These are phyloP conservation scores for Parapristionchus giblindavisi DNA, from an alignment of 2,888 invertebrate genomes.

Conservation along the genomic window DNA sequence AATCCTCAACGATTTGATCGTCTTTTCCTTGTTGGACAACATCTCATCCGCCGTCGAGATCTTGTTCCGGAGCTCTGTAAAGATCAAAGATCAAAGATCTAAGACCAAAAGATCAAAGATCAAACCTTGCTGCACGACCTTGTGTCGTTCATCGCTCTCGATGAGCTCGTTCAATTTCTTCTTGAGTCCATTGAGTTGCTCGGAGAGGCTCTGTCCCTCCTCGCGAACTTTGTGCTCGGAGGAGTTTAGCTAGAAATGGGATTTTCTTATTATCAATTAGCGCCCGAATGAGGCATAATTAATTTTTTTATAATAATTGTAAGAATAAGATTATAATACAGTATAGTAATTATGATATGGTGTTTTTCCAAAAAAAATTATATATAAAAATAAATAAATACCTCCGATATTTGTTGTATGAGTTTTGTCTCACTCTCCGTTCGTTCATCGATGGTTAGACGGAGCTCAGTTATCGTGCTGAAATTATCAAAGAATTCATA, in stretches of 20 bases:
- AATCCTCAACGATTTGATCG: constrained; percentile 12
- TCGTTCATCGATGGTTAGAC: constrained; percentile 26
- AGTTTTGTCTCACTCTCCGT: constrained; percentile 30
- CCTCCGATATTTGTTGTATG: constrained; percentile 24
- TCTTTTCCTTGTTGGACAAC: constrained; percentile 15
- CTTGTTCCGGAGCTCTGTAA: constrained; percentile 22
- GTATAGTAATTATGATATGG: background rate
- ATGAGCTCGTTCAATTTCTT: constrained; percentile 14
- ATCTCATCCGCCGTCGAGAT: background rate
- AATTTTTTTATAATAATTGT: no score
- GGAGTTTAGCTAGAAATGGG: constrained; percentile 7
- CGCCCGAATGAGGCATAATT: no score
- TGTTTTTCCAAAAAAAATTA: background rate
- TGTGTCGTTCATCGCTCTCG: constrained; percentile 19
- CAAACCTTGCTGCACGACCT: background rate
- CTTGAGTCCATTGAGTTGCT: constrained; percentile 15
- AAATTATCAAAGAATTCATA: constrained; percentile 18
- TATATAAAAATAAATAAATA: background rate
- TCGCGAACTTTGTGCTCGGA: background rate
- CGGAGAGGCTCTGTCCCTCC: background rate
- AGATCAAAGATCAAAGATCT: background rate
- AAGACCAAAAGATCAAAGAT: background rate
- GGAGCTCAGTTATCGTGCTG: constrained; percentile 24
- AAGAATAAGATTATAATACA: no score
- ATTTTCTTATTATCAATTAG: background rate